Evolutionary conservation across 2,888 invertebrate species (phyloP), one percentile per base, ranked within the genome.

Genomic region (Tetragonisca angustula): DNA sequence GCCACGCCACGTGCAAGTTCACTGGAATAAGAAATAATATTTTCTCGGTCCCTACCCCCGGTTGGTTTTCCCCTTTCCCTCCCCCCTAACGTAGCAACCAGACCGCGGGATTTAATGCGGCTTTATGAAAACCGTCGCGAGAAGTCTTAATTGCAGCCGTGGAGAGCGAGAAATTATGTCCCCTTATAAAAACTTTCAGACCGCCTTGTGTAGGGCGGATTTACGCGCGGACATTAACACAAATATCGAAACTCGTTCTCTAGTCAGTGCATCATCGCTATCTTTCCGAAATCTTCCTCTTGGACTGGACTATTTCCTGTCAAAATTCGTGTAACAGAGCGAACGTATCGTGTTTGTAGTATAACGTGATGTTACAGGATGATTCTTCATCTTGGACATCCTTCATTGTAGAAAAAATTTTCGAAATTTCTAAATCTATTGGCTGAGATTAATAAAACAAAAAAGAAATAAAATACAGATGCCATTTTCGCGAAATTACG

Each of bases 141-240:
- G 92, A 93, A 93, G 89, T 93, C 92, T 93, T 94, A 94, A 94
- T 94, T 93, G 93, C 90, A 91, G 88, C 76, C 84, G 86, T 75
- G 73, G 85, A 86, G 90, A 87, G 84, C 89, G 90, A 89, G 87
- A 93, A 93, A 89, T 88, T 89, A 89, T 87, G 87, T 79, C 84
- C 71, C 67, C 80, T 88, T 88, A 85, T 84, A 86, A 83, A 89
- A 88, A 87, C 77, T 68, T 61, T 2, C 24, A 19, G 21, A 32
- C 27, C 49, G 56, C 21, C 24, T 71, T 71, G 69, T 68, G 49
- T 67, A 62, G 74, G 43, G 24, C 50, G 70, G 70, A 84, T 84
- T 84, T 74, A 69, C 69, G 50, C 36, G 21, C 27, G 70, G 36
- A 81, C 72, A 59, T 78, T 75, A 68, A 83, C 68, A 71, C 50